phyloP scores from a whole-genome alignment of 2,797 vertebrate species.

The Orientallactaga sibirica region DNA sequence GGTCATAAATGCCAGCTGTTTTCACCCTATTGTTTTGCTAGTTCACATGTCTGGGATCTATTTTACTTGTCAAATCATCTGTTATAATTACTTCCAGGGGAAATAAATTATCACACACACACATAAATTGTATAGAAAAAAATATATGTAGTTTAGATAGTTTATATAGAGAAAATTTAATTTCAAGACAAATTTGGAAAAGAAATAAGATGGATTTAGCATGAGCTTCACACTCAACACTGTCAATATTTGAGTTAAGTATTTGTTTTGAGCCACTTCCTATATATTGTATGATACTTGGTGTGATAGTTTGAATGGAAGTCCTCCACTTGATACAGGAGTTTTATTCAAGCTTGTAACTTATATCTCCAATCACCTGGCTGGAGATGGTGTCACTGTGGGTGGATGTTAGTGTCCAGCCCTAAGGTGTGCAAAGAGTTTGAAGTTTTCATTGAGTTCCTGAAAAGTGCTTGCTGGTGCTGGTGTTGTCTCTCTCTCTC shows the following conservation, averaged over 20 bases:
- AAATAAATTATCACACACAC: not conserved
- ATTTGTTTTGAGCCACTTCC: not conserved
- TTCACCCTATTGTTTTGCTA: not conserved
- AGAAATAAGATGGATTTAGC: slow-evolving; percentile 3
- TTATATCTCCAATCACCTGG: too few species aligned
- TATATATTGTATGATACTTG: not conserved
- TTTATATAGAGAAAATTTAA: slow-evolving; percentile 35
- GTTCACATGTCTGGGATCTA: not conserved
- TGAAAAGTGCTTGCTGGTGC: too few species aligned
- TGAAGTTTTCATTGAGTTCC: too few species aligned
- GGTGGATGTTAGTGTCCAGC: too few species aligned
- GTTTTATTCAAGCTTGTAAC: too few species aligned
- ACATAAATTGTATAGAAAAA: not conserved
- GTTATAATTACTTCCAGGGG: not conserved
- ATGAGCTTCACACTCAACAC: not conserved
- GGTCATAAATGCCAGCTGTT: not conserved
- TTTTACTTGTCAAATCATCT: not conserved
- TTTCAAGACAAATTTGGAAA: not conserved
- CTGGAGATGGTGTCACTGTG: too few species aligned
- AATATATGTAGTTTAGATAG: not conserved
- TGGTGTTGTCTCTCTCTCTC: too few species aligned
- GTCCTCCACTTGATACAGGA: too few species aligned
- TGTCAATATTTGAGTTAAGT: not conserved
- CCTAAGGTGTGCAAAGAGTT: too few species aligned
- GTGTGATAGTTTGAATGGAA: too few species aligned